Percentiles rank a stretch among this genome's conserved stretches.
These are phyloP conservation scores for Schizopygopsis pylzovi DNA, from an alignment of 2,797 vertebrate species.

Conservation along the genomic window DNA sequence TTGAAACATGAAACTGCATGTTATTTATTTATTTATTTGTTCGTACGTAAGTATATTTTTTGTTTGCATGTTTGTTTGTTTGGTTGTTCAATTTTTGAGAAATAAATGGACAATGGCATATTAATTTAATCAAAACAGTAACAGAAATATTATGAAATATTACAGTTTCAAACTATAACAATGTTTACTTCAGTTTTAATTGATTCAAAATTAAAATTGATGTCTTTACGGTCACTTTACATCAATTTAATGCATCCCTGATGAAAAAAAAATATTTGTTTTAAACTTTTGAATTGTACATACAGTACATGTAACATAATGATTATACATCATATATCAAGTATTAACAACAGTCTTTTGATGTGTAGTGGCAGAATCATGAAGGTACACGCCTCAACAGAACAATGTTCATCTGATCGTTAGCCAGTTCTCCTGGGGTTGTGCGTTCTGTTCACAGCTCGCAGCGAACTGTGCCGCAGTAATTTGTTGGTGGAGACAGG, in stretches of 20 bases:
- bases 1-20: neutral
- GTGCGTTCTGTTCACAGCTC: slow-evolving; percentile 42
- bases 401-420: slow-evolving; percentile 46
- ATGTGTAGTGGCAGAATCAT: neutral
- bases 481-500: slow-evolving; percentile 19
- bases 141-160: too few species aligned
- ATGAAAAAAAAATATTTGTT: neutral
- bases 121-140: neutral
- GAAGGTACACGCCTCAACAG: neutral
- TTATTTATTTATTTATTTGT: neutral
- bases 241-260: neutral
- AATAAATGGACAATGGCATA: neutral
- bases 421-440: slow-evolving; percentile 28
- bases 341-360: neutral
- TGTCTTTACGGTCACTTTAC: neutral
- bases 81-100: too few species aligned
- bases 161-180: too few species aligned
- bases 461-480: slow-evolving; percentile 2
- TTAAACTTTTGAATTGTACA: neutral
- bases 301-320: too few species aligned
- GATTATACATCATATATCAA: too few species aligned
- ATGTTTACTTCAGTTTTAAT: neutral
- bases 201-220: neutral
- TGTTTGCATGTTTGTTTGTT: too few species aligned
- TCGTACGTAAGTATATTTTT: too few species aligned